Evolutionary conservation across 1,140 invertebrate genomes (phyloP), one percentile per base, ranked within the genome.

Genomic region (Diploscapter pachys): DNA sequence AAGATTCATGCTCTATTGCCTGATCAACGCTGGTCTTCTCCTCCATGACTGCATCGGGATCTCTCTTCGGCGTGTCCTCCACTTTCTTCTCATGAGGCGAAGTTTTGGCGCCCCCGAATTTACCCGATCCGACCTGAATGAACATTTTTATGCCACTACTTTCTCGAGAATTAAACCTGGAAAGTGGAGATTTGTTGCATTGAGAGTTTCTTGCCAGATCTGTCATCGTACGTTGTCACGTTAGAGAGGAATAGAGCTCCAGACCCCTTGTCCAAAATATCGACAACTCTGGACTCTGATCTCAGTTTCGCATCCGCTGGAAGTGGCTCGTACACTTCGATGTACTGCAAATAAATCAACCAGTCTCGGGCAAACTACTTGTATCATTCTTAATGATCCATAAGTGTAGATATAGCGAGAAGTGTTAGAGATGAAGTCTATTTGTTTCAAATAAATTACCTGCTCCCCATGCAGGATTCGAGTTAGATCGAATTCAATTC

Each of bases 221-320:
- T 88, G 78, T 90, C 88, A 87, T 94, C 89, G 79, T 88, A 91
- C 0, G 92, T 90, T 49, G 92, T 90, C 78, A 90, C 92, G 86
- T 93, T 89, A 71, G 91, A 85, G 56, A 97, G 88, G 69, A 95
- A 89, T 11, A 94, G 88, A 48, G 92, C 92, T 78, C 93, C 93
- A 78, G 93, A 93, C 63, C 93, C 93, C 88, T 98, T 99, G 86
- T 99, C 95, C 73, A 98, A 86, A 3, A 96, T 88, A 86, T 96
- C 95, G 54, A 90, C 89, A 6, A 97, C 87, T 77, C 88, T 63
- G 6, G 80, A 51, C 66, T 77, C 89, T 13, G 91, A 91, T 3
- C 88, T 89, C 51, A 98, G 86, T 52, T 87, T 90, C 4, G 90
- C 93, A 78, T 90, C 89, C 0, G 89, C 88, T 5, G 92, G 91